Evolutionary conservation across 2,797 vertebrate genomes (phyloP), one percentile per base, ranked within the genome.

Genomic region (Valencia hispanica): DNA sequence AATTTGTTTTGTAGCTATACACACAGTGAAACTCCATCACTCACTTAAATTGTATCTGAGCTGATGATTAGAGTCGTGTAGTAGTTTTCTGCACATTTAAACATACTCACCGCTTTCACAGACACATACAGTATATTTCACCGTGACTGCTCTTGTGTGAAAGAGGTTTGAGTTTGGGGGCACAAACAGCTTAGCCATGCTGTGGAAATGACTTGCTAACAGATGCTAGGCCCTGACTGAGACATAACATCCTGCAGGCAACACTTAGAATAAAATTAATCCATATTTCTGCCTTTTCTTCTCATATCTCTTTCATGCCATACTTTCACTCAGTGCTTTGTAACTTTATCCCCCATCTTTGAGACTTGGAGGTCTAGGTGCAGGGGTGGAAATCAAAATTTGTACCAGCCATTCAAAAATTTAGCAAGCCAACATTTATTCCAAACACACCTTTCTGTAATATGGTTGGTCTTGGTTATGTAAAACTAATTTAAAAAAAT

Each of bases 151-250:
- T 88, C 84, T 89, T 78, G 87, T 88, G 85, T 93, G 88, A 88
- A 92, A 91, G 92, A 86, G 82, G 48, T 92, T 87, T 80, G 79
- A 80, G 85, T 93, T 88, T 78, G 71, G 73, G 89, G 92, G 88
- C 90, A 85, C 84, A 91, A 92, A 92, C 90, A 86, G 86, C 89
- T 93, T 90, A 88, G 87, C 87, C 86, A 75, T 81, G 86, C 85
- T 87, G 87, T 79, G 87, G 86, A 91, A 91, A 91, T 88, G 89
- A 92, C 86, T 92, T 79, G 81, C 88, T 91, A 91, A 93, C 92
- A 92, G 87, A 93, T 93, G 92, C 91, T 89, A 91, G 83, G 84
- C 84, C 86, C 82, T 83, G 81, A 91, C 88, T 90, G 88, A 92
- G 89, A 88, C 87, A 82, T 84, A 93, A 90, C 86, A 86, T 87